phyloP scores from a whole-genome alignment of 2,888 invertebrate genomes.

The Perdita meconis region DNA sequence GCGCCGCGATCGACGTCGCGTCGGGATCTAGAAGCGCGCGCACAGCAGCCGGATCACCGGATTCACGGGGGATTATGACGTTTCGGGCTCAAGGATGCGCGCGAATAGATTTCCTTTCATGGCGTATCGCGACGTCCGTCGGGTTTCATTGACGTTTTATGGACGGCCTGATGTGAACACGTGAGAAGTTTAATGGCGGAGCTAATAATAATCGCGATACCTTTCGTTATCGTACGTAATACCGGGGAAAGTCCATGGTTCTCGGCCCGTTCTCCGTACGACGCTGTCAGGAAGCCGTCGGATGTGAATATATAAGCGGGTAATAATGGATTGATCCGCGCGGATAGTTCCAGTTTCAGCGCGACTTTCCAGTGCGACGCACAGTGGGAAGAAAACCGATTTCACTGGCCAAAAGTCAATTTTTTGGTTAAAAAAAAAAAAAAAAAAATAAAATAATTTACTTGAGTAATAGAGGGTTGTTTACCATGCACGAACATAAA shows the following conservation, averaged over 20 bases:
- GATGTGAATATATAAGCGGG: neutral
- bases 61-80: conserved; percentile 57
- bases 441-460: no score
- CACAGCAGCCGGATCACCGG: conserved; percentile 30
- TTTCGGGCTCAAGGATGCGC: conserved; percentile 19
- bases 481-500: no score
- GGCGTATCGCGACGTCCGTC: no score
- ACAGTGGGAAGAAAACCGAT: no score
- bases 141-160: conserved; percentile 19
- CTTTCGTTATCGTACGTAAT: conserved; percentile 8
- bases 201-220: conserved; percentile 22
- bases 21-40: conserved; percentile 21
- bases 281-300: neutral
- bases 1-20: conserved; percentile 51
- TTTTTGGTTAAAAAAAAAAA: no score
- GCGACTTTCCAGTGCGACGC: no score
- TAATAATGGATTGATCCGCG: conserved; percentile 13
- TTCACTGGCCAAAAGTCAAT: no score
- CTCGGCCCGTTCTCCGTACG: neutral
- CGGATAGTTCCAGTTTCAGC: neutral
- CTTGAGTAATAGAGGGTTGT: no score
- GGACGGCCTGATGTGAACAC: conserved; percentile 4
- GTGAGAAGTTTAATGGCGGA: conserved; percentile 10
- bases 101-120: conserved; percentile 28
- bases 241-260: neutral